Evolutionary conservation across 2,888 invertebrate genomes (phyloP), one percentile per base, ranked within the genome.

Genomic region (Epistrophella euchroma): DNA sequence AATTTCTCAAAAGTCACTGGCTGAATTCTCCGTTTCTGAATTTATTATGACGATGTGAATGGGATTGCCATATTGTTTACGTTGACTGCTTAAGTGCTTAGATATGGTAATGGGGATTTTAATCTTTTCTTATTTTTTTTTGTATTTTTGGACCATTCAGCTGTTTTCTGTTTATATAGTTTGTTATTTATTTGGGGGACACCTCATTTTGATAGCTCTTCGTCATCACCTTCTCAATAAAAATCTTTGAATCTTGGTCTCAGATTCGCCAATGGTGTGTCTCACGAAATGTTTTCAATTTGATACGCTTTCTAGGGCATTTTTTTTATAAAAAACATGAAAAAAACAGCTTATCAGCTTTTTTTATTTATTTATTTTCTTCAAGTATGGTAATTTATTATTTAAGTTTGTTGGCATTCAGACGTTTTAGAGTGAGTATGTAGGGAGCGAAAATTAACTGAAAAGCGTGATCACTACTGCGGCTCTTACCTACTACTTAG

Each of bases 121-220:
- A 22, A 32, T 19, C 25, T 43, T 50, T 58, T 37, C 17, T 43
- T 50, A 52, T 79, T 56, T 79, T 79, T 84, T 58, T 84, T 80
- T 80, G 64, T 79, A 50, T 58, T 79, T 43, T 35, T 9, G 9
- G n/a, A 35, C 45, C 25, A 62, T 17, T 19, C 82, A 82, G 84
- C 74, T 75, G 70, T 45, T 64, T 84, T 73, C 71, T 75, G 80
- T 75, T 84, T 25, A 58, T 80, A 58, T 56, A 17, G 9, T 32
- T 4, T 19, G 11, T 15, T 71, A 62, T 35, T 72, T 15, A 17
- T 68, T 68, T 71, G 15, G 75, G 28, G 17, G 17, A 52, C 50
- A 68, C 19, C 43, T 28, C 10, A 60, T 62, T 9, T 55, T n/a
- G 7, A 3, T 60, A 15, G 22, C 7, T 22, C 9, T 22, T 22